A percentile compares a stretch with the other conserved stretches of the same genome.
phyloP scores from a whole-genome alignment of 1,140 invertebrate genomes.

The Ceratina australensis region DNA sequence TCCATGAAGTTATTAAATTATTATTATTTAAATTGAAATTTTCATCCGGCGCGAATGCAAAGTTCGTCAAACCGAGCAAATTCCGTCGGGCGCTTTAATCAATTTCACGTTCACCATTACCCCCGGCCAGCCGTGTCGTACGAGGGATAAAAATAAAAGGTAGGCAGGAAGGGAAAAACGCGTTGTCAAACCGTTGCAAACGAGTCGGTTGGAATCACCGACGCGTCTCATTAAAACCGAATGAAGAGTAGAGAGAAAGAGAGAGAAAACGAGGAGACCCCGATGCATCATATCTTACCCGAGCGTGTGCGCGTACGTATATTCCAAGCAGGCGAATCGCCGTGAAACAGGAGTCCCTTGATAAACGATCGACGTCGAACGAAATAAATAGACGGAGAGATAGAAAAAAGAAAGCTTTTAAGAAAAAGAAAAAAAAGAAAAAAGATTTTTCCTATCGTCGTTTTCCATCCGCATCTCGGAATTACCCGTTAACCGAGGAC shows the following conservation, averaged over 20 bases:
- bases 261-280: neutral
- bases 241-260: neutral
- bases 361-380: slow-evolving; percentile 4
- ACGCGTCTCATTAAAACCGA: neutral
- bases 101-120: neutral
- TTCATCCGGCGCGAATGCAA: neutral
- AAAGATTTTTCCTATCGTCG: neutral
- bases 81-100: neutral
- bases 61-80: neutral
- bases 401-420: too few species aligned
- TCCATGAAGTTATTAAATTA: too few species aligned
- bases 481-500: neutral
- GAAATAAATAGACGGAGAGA: slow-evolving; percentile 33
- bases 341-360: slow-evolving; percentile 8
- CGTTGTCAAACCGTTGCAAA: neutral
- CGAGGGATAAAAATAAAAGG: neutral
- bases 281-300: slow-evolving; percentile 19
- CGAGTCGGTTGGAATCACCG: neutral
- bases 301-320: neutral
- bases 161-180: neutral
- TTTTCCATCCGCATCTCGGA: neutral
- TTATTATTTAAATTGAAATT: slow-evolving; percentile 5
- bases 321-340: neutral
- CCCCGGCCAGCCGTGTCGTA: neutral
- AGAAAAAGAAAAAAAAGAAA: too few species aligned